Conservation (phyloP, 2,888 invertebrate genomes). For the Yponomeuta malinellus region DNA sequence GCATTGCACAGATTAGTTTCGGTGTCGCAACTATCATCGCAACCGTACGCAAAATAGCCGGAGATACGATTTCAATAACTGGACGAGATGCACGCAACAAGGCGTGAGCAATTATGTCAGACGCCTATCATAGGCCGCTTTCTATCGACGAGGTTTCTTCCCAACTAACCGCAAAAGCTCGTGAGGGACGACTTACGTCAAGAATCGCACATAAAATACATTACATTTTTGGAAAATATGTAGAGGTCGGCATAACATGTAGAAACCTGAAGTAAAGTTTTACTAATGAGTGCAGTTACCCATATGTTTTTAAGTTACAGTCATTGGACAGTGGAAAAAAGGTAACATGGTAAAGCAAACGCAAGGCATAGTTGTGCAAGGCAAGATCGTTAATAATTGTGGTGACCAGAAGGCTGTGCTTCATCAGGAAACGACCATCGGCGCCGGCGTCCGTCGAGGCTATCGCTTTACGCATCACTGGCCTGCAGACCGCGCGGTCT, state of each 20-base stretch:
- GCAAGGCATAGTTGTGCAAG: no score
- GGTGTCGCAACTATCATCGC: slow-evolving; percentile 22
- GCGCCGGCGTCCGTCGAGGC: slow-evolving; percentile 15
- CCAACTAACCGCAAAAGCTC: neutral
- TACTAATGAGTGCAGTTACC: no score
- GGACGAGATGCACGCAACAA: slow-evolving; percentile 24
- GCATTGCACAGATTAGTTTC: slow-evolving; percentile 19
- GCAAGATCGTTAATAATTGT: no score
- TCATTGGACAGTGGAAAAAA: no score
- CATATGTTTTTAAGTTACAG: no score
- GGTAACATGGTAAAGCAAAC: no score
- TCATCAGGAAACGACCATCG: slow-evolving; percentile 6
- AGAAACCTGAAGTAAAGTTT: no score
- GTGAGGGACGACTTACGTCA: neutral
- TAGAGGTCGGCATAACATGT: no score
- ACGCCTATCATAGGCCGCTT: slow-evolving; percentile 57
- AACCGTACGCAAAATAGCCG: slow-evolving; percentile 22
- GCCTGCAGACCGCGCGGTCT: slow-evolving; percentile 18
- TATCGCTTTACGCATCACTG: slow-evolving; percentile 36
- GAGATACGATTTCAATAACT: slow-evolving; percentile 24
- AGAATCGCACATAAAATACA: no score
- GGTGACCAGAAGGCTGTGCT: neutral
- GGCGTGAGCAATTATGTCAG: slow-evolving; percentile 60
- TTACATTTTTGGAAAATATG: neutral
- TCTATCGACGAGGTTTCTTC: slow-evolving; percentile 26